These are phyloP conservation scores for Chelonoidis abingdonii DNA, from an alignment of 2,113 vertebrate genomes.

Conservation along the genomic window DNA sequence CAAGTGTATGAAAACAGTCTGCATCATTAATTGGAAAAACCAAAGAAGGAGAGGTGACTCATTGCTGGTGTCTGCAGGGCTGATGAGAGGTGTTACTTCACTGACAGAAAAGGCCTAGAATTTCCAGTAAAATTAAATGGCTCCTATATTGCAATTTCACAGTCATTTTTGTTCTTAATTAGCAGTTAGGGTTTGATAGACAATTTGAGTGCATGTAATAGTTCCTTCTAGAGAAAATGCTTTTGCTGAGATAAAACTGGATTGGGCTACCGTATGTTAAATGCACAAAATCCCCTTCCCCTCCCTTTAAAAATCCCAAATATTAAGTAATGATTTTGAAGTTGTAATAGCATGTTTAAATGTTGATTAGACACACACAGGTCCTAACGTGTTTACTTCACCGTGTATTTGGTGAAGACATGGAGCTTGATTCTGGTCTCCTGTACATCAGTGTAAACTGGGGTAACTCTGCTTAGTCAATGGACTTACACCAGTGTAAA, in stretches of 20 bases:
- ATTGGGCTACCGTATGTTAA: neutral
- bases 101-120: slow-evolving; percentile 45
- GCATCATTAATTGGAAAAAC: slow-evolving; percentile 55
- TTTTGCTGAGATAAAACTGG: slow-evolving; percentile 19
- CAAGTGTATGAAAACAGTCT: slow-evolving; percentile 42
- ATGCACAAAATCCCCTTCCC: neutral
- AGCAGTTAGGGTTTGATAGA: slow-evolving; percentile 67
- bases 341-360: neutral
- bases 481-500: neutral
- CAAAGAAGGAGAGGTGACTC: slow-evolving; percentile 9
- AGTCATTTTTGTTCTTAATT: slow-evolving; percentile 72
- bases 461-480: neutral
- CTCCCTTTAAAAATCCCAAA: neutral
- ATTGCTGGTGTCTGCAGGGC: slow-evolving; percentile 20
- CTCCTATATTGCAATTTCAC: slow-evolving; percentile 70
- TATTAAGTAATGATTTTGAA: neutral
- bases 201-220: slow-evolving; percentile 44
- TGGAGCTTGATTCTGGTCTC: neutral
- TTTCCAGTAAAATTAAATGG: slow-evolving; percentile 61
- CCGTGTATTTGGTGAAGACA: neutral
- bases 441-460: neutral
- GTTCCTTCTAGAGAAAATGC: slow-evolving; percentile 19
- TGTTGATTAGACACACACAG: rapidly evolving
- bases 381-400: neutral
- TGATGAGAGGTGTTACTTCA: slow-evolving; percentile 61